Conservation (phyloP, 2,113 vertebrate genomes). For the Calidris pygmaea region DNA sequence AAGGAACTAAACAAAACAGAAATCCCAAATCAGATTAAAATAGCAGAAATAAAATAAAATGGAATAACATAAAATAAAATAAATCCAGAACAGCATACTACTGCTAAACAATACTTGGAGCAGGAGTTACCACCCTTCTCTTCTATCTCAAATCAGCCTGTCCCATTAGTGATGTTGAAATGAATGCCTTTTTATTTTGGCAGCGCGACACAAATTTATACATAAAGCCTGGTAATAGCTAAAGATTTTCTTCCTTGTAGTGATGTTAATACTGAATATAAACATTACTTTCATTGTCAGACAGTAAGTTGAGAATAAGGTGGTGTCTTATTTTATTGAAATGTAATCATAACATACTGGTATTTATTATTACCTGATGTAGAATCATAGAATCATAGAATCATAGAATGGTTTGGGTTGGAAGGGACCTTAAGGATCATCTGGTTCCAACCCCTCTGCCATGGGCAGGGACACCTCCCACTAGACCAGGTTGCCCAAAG, state of each 20-base stretch:
- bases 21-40: neutral
- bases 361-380: neutral
- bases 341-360: neutral
- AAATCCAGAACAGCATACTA: neutral
- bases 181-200: neutral
- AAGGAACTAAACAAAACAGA: neutral
- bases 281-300: conserved; percentile 29
- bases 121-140: neutral
- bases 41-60: neutral
- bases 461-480: too few species aligned
- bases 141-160: neutral
- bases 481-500: too few species aligned
- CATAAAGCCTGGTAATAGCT: neutral
- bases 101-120: neutral
- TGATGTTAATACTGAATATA: neutral
- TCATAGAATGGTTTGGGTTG: too few species aligned
- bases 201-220: neutral
- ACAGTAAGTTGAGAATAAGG: neutral
- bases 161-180: neutral
- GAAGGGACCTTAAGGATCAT: too few species aligned
- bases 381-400: too few species aligned
- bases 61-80: neutral
- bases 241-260: conserved; percentile 39
- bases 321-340: neutral
- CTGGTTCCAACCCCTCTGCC: too few species aligned